These are phyloP conservation scores for Megathymus violae DNA, from an alignment of 1,140 invertebrate genomes.

Conservation along the genomic window DNA sequence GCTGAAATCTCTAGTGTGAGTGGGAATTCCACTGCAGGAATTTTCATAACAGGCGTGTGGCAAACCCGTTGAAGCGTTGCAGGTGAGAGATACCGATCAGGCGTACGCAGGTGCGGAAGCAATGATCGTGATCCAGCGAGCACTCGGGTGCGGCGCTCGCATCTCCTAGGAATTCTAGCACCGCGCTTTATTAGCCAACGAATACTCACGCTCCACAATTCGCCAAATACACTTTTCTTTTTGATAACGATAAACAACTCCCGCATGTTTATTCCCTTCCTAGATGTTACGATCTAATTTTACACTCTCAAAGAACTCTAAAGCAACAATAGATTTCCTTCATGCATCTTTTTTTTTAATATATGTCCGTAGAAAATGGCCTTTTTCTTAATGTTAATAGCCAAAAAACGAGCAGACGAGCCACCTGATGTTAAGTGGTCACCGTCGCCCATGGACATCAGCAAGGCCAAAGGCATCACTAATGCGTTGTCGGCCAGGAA, in stretches of 20 bases:
- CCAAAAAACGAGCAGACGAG: too few species aligned
- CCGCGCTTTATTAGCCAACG: slow-evolving; percentile 58
- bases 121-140: slow-evolving; percentile 47
- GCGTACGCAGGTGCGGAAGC: slow-evolving; percentile 58
- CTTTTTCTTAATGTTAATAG: too few species aligned
- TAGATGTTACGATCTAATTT: slow-evolving; percentile 12
- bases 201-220: slow-evolving; percentile 38
- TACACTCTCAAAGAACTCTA: too few species aligned
- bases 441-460: too few species aligned
- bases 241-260: slow-evolving; percentile 52
- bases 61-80: slow-evolving; percentile 54
- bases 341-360: too few species aligned
- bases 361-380: too few species aligned
- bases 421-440: too few species aligned
- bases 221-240: slow-evolving; percentile 53
- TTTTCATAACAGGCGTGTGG: slow-evolving; percentile 75
- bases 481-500: too few species aligned
- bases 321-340: too few species aligned
- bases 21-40: slow-evolving; percentile 72
- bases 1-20: slow-evolving; percentile 75
- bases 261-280: slow-evolving; percentile 24
- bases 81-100: slow-evolving; percentile 65
- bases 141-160: slow-evolving; percentile 17
- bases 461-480: too few species aligned
- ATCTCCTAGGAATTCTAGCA: slow-evolving; percentile 40